These are phyloP conservation scores for Palythoa caribaeorum DNA, from an alignment of 92 coral and sea anemone species.

Conservation along the genomic window DNA sequence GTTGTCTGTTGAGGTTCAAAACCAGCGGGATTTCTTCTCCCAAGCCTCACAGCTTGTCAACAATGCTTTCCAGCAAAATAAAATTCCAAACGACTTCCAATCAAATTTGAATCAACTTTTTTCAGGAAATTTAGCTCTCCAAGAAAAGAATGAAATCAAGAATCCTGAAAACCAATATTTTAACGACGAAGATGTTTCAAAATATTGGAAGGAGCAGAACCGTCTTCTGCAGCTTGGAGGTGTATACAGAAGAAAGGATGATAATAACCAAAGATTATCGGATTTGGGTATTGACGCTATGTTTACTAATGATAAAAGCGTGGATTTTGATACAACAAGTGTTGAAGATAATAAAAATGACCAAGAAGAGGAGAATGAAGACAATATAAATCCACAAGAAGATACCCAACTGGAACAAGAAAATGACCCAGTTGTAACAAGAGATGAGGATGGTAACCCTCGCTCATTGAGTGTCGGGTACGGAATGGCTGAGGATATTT, in stretches of 20 bases:
- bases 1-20: slow-evolving; percentile 42
- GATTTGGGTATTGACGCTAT: not conserved
- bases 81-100: not conserved
- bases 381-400: not conserved
- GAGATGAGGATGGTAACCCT: not conserved
- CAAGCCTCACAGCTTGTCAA: slow-evolving; percentile 43
- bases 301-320: not conserved
- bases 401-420: not conserved
- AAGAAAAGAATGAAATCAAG: not conserved
- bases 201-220: slow-evolving; percentile 8
- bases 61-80: slow-evolving; percentile 1
- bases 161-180: not conserved
- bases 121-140: not conserved
- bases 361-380: not conserved
- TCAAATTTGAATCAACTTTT: not conserved
- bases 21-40: slow-evolving; percentile 54
- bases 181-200: not conserved
- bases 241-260: not conserved
- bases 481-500: slow-evolving; percentile 41
- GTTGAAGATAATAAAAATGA: not conserved
- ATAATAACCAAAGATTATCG: not conserved
- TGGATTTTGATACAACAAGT: not conserved
- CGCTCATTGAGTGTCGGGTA: not conserved
- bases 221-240: slow-evolving; percentile 20
- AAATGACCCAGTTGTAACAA: not conserved